These are phyloP conservation scores for Diarsia brunnea DNA, from an alignment of 2,888 invertebrate genomes.

Conservation along the genomic window DNA sequence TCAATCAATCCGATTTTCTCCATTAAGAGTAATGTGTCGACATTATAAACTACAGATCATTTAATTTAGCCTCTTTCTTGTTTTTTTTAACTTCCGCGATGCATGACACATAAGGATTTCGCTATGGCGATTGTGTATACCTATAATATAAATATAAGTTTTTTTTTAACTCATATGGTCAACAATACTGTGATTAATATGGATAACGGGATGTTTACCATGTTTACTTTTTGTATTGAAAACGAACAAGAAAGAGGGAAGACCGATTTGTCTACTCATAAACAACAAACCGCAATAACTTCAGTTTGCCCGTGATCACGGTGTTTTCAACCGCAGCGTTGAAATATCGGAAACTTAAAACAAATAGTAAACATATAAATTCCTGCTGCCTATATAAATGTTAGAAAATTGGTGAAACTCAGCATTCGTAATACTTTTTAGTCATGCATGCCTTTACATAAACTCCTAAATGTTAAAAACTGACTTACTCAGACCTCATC, in stretches of 20 bases:
- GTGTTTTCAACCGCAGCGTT: no score
- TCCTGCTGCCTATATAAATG: neutral
- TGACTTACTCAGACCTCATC: neutral
- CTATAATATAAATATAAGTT: neutral
- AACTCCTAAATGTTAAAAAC: neutral
- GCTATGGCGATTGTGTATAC: neutral
- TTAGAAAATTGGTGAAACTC: neutral
- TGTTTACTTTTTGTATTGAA: no score
- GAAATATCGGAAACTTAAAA: no score
- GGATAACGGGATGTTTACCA: no score
- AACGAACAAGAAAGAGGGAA: no score
- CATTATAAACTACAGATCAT: constrained; percentile 19
- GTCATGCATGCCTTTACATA: neutral
- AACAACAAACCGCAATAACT: no score
- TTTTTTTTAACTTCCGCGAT: constrained; percentile 27
- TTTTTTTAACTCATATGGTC: no score
- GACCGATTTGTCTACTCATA: no score
- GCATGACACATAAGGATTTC: constrained; percentile 4
- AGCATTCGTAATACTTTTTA: neutral
- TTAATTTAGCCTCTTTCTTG: constrained; percentile 15
- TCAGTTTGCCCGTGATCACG: no score
- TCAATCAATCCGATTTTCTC: constrained; percentile 45
- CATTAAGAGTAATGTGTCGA: constrained; percentile 26
- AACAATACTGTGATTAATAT: no score
- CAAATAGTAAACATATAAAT: no score